These are phyloP conservation scores for Alfaro cultratus DNA, from an alignment of 2,797 vertebrate species.

Conservation along the genomic window DNA sequence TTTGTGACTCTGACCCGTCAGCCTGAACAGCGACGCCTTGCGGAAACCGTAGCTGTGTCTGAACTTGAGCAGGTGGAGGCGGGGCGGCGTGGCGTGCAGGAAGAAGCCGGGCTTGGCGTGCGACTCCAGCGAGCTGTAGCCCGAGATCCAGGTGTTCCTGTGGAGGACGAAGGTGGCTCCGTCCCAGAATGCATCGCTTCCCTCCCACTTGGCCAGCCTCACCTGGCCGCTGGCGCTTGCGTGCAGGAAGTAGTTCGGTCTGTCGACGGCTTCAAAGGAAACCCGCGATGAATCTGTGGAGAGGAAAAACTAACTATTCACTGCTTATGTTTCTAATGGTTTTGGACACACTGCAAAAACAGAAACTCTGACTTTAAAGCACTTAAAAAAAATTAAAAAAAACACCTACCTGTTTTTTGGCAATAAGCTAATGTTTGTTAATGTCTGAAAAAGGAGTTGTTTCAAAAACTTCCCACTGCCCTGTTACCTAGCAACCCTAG, in stretches of 20 bases:
- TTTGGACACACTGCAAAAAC: not conserved
- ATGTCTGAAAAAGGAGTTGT: too few species aligned
- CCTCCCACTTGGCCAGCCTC: constrained; percentile 87
- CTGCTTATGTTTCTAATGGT: not conserved
- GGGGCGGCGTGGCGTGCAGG: constrained; percentile 78
- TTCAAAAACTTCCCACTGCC: too few species aligned
- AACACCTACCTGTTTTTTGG: too few species aligned
- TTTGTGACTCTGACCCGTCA: constrained; percentile 82
- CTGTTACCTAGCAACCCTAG: too few species aligned
- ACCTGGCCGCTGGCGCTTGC: constrained; percentile 80
- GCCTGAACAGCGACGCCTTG: constrained; percentile 86
- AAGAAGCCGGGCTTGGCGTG: constrained; percentile 88
- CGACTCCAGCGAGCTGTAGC: constrained; percentile 92
- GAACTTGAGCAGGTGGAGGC: constrained; percentile 85
- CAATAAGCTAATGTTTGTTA: too few species aligned
- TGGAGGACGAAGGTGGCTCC: constrained; percentile 90
- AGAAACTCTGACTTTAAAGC: too few species aligned
- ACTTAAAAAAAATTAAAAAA: not conserved
- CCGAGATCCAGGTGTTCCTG: constrained; percentile 86
- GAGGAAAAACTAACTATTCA: not conserved
- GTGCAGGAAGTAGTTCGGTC: constrained; percentile 93
- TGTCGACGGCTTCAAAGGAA: constrained; percentile 90
- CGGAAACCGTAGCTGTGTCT: constrained; percentile 87
- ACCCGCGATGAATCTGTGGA: constrained; percentile 86
- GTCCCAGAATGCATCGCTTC: constrained; percentile 82